These are phyloP conservation scores for Etheostoma spectabile DNA, from an alignment of 2,113 vertebrate genomes.

Conservation along the genomic window DNA sequence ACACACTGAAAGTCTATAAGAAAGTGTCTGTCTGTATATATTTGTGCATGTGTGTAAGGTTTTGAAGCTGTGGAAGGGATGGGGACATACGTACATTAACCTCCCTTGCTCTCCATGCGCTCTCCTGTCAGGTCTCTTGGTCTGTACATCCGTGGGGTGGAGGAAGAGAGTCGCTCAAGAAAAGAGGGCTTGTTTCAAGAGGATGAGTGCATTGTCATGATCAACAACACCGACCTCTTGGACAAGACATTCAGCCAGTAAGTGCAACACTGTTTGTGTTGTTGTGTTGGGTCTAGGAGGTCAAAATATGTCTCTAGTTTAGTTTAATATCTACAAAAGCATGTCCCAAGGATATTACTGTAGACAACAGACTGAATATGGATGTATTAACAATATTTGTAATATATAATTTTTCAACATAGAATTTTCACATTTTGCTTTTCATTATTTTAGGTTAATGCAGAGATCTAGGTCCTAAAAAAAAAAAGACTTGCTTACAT, in stretches of 20 bases:
- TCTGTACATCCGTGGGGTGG: conserved; percentile 92
- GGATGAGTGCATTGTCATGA: conserved; percentile 95
- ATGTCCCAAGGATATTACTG: not conserved
- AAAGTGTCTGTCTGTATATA: not conserved
- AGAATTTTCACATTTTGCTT: not conserved
- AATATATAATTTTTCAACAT: not conserved
- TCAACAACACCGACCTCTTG: conserved; percentile 91
- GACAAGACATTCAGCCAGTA: conserved; percentile 96
- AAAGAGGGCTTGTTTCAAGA: conserved; percentile 91
- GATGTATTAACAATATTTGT: too few species aligned
- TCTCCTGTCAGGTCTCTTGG: conserved; percentile 87
- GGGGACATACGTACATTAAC: not conserved
- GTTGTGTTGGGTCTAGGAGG: not conserved
- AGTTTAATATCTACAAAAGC: conserved; percentile 1
- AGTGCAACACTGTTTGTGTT: conserved; percentile 71
- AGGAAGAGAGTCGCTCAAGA: conserved; percentile 93
- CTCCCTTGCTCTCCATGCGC: not conserved
- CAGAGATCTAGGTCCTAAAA: not conserved
- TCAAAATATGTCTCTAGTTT: not conserved
- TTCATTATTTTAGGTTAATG: not conserved
- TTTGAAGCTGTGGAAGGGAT: not conserved
- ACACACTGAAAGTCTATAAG: not conserved
- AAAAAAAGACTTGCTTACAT: not conserved
- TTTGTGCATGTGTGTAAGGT: not conserved
- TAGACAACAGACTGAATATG: not conserved